Conservation (phyloP, 2,797 vertebrate genomes). For the Onychomys torridus region DNA sequence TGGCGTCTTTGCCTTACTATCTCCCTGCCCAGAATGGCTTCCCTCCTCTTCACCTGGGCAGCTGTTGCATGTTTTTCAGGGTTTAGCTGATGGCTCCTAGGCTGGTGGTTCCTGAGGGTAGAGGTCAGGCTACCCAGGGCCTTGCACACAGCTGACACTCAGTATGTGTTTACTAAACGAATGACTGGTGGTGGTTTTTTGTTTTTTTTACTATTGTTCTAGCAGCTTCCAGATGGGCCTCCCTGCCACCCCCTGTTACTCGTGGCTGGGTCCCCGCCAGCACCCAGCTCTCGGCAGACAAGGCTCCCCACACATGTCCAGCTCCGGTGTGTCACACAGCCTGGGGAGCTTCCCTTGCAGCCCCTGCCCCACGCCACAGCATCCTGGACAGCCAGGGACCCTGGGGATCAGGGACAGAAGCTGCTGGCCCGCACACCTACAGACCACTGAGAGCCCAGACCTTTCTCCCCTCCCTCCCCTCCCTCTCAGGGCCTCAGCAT, state of each 20-base stretch:
- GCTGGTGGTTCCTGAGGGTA: not conserved
- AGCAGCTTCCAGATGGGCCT: slow-evolving; percentile 53
- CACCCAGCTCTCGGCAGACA: slow-evolving; percentile 28
- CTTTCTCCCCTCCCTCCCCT: not conserved
- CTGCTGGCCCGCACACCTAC: not conserved
- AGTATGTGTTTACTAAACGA: not conserved
- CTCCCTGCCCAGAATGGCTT: not conserved
- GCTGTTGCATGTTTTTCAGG: not conserved
- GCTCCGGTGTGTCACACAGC: not conserved
- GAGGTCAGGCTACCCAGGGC: not conserved
- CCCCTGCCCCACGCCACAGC: not conserved
- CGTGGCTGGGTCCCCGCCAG: not conserved
- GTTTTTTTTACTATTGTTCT: slow-evolving; percentile 8
- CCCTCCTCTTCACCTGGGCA: not conserved
- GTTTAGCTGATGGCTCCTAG: not conserved
- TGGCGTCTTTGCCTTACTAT: not conserved
- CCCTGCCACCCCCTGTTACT: not conserved
- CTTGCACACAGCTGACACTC: not conserved
- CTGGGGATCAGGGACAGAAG: not conserved
- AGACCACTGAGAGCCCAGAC: no score
- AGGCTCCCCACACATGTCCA: not conserved
- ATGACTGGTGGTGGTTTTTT: not conserved
- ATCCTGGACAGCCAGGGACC: not conserved
- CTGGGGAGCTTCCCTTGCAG: not conserved
- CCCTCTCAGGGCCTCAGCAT: not conserved